Evolutionary conservation across 2,888 invertebrate species (phyloP), one percentile per base, ranked within the genome.

Genomic region (Philereme transversata): DNA sequence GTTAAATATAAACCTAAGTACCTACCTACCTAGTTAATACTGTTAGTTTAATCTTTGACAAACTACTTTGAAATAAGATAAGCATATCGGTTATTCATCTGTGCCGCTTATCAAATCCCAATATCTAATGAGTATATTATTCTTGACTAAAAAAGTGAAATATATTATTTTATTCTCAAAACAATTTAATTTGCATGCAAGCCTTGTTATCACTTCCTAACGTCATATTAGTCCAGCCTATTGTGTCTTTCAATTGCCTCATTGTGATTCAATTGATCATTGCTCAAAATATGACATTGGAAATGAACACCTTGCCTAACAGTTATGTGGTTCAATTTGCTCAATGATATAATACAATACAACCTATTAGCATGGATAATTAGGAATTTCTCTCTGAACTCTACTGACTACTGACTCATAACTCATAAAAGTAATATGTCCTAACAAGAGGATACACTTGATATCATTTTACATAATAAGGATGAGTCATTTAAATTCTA

Each of bases 401-500:
- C n/a, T 34, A 47, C 34, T 5, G 8, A 34, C 5, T 33, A 4
- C 8, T 35, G 52, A 53, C 48, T 59, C 52, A 48, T 43, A 9
- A 68, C 64, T n/a, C 65, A 70, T 69, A 62, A 54, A 2, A 22
- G 22, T 22, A n/a, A n/a, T n/a, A n/a, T n/a, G n/a, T n/a, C n/a
- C n/a, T n/a, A n/a, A n/a, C n/a, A n/a, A n/a, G n/a, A n/a, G n/a
- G n/a, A n/a, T 66, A 49, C 70, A 67, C 60, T 65, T 71, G 69
- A 66, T 74, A 71, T 78, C 73, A 74, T 73, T 72, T 72, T 65
- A 67, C 49, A 68, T n/a, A 64, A 60, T 62, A 51, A 55, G 51
- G 48, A 54, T 76, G 77, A 77, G 54, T 77, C 77, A 75, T 57
- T 50, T 22, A 43, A 71, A 74, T 75, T 70, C 74, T 76, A 64